phyloP scores from a whole-genome alignment of 2,113 vertebrate genomes.

The Sterna hirundo region DNA sequence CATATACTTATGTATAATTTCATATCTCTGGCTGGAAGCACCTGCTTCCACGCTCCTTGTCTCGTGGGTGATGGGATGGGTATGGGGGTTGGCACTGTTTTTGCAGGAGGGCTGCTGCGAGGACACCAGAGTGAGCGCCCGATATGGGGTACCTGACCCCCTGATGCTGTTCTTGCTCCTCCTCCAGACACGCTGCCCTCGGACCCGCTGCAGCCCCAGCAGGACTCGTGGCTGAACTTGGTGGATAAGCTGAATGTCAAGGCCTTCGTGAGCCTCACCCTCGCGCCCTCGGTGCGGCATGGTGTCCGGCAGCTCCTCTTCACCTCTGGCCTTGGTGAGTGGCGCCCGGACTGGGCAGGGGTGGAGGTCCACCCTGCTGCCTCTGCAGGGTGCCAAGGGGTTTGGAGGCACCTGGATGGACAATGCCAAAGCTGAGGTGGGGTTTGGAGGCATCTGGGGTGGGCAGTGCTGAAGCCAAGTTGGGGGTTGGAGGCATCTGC shows the following conservation, averaged over 20 bases:
- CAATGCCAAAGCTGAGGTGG: not conserved
- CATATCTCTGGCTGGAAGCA: not conserved
- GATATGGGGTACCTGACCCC: fast-evolving
- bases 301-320: conserved; percentile 91
- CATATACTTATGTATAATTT: conserved; percentile 14
- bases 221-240: conserved; percentile 88
- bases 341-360: fast-evolving
- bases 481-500: not conserved
- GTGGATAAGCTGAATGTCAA: conserved; percentile 92
- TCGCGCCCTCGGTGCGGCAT: conserved; percentile 82
- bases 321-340: conserved; percentile 90
- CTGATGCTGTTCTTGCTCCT: not conserved
- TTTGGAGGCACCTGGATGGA: not conserved
- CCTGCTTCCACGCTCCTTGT: not conserved
- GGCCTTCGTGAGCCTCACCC: conserved; percentile 88
- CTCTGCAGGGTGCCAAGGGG: not conserved
- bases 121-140: not conserved
- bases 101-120: not conserved
- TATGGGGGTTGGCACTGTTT: not conserved
- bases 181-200: conserved; percentile 80
- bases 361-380: not conserved
- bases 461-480: fast-evolving
- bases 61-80: not conserved
- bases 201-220: conserved; percentile 85
- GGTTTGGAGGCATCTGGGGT: not conserved